Evolutionary conservation across 2,113 vertebrate species (phyloP), one percentile per base, ranked within the genome.

Genomic region (Candoia aspera): DNA sequence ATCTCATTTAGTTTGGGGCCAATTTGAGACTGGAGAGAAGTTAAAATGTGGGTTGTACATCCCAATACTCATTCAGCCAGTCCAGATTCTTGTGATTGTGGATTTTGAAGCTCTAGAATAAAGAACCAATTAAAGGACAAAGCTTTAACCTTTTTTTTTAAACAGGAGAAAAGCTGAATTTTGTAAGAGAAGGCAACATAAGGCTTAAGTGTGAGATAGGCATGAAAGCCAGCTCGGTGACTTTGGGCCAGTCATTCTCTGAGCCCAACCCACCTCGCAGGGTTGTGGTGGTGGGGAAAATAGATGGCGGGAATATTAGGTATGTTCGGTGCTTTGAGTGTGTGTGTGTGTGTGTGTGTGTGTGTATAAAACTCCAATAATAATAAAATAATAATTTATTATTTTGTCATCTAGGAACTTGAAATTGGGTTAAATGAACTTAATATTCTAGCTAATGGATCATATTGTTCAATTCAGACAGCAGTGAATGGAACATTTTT

Each of bases 371-470:
- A 42, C 37, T 33, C 33, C 73, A 79, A 42, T 8, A 33, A 79
- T 42, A 79, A 79, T 42, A 79, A 17, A 79, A 79, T 6, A 73
- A 37, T 17, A 79, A 21, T 37, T 79, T 79, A 79, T 79, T 79
- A 10, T 53, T 46, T 86, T 62, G n/a, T 49, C 54, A 11, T 57
- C 0, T 0, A 59, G 0, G 37, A 92, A 91, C 90, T 95, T 94
- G 91, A 84, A 91, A 91, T 93, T 92, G 91, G 93, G 42, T 79
- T 93, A 91, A 91, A 95, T 93, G 92, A 95, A 96, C n/a, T n/a
- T n/a, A n/a, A n/a, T n/a, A n/a, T n/a, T 94, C 57, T 93, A 93
- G 93, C 94, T 94, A 94, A 95, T 96, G 96, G 95, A 96, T 97
- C 95, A 94, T 94, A 93, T 94, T 93, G 91, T 93, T 95, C 86